Conservation (phyloP, 2,113 vertebrate genomes). For the Psophia crepitans region DNA sequence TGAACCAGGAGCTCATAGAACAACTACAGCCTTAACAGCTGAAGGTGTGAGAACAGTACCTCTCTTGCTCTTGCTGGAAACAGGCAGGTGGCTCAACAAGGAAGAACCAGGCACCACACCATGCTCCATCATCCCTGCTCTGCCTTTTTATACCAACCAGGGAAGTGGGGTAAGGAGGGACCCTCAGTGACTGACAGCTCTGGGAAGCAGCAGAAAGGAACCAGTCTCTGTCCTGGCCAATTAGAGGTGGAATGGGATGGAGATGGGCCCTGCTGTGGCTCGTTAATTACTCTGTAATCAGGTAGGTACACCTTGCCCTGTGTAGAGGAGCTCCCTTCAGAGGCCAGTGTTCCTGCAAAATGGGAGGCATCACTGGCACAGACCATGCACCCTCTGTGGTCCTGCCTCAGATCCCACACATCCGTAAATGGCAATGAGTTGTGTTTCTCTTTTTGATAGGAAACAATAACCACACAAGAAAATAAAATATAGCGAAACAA, state of each 20-base stretch:
- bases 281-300: background rate
- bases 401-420: background rate
- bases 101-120: rapidly evolving
- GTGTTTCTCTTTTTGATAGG: background rate
- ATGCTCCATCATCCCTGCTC: rapidly evolving
- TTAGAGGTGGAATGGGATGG: background rate
- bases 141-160: background rate
- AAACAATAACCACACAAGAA: background rate
- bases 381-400: too few species aligned
- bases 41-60: rapidly evolving
- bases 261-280: background rate
- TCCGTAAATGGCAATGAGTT: background rate
- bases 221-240: background rate
- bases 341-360: background rate
- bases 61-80: rapidly evolving
- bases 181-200: background rate
- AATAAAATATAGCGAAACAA: background rate
- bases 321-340: background rate
- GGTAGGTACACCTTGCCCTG: background rate
- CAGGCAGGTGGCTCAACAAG: rapidly evolving
- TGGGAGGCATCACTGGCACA: background rate
- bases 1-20: rapidly evolving
- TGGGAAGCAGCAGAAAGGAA: background rate
- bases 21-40: background rate
- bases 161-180: background rate